Evolutionary conservation across 2,888 invertebrate species (phyloP).

Genomic region (Catocala fraxini): DNA sequence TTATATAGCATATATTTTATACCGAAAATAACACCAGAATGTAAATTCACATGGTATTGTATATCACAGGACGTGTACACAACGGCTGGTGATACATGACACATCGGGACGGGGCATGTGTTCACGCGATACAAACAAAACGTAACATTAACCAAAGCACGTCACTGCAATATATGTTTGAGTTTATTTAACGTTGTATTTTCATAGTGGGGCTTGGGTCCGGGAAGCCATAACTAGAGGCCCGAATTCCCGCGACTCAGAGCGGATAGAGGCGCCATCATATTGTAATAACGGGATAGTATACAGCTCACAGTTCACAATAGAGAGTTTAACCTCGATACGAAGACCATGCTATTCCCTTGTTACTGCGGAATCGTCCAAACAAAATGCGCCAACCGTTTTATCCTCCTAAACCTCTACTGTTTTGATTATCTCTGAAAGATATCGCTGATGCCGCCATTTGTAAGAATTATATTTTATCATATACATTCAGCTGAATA

Average conservation of each 20-base stretch:
- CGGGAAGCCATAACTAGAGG: background rate
- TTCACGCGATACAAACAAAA: background rate
- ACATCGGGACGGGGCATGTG: background rate
- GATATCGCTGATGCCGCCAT: too few relatives aligned
- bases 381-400: background rate
- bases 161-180: background rate
- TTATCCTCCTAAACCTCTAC: background rate
- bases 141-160: background rate
- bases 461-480: too few relatives aligned
- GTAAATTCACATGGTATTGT: too few relatives aligned
- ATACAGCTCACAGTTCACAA: background rate
- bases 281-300: background rate
- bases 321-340: too few relatives aligned
- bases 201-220: background rate
- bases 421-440: background rate
- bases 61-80: too few relatives aligned
- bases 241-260: background rate
- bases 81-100: background rate
- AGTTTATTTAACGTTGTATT: background rate
- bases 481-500: too few relatives aligned
- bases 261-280: background rate
- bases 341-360: too few relatives aligned
- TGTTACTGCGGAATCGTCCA: too few relatives aligned
- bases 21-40: too few relatives aligned
- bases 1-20: too few relatives aligned